Conservation (phyloP, 1,140 invertebrate species). For the Eumeta japonica region DNA sequence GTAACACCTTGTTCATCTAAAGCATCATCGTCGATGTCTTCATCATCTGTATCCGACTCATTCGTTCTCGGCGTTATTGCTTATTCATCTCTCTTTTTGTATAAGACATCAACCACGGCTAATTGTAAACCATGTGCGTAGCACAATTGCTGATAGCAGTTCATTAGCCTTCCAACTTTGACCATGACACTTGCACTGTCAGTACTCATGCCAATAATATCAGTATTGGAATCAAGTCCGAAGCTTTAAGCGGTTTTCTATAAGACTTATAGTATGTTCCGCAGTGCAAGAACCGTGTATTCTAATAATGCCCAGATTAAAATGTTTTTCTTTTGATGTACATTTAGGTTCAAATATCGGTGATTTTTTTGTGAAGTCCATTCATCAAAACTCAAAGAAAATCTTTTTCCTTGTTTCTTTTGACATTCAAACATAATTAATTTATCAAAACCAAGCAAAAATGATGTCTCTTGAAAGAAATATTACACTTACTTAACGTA, state of each 20-base stretch:
- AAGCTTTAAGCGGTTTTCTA: slow-evolving; percentile 3
- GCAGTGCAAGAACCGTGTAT: slow-evolving; percentile 8
- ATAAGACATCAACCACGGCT: slow-evolving; percentile 9
- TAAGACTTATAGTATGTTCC: not conserved
- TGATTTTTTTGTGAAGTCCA: too few species aligned
- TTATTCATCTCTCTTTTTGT: slow-evolving; percentile 7
- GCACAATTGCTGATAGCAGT: slow-evolving; percentile 7
- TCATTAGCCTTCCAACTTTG: slow-evolving; percentile 7
- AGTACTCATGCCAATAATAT: slow-evolving; percentile 6
- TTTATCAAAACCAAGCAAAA: too few species aligned
- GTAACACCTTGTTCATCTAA: not conserved
- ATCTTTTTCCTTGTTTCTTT: too few species aligned
- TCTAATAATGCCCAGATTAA: slow-evolving; percentile 9
- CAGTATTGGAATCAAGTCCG: slow-evolving; percentile 3
- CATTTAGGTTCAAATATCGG: slow-evolving; percentile 11
- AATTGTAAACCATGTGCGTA: slow-evolving; percentile 10
- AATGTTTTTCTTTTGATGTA: slow-evolving; percentile 4
- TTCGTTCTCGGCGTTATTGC: too few species aligned
- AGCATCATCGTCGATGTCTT: not conserved
- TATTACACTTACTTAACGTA: too few species aligned
- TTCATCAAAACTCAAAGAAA: slow-evolving; percentile 9
- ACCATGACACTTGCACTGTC: slow-evolving; percentile 9
- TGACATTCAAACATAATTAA: not conserved
- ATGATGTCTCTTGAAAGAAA: too few species aligned
- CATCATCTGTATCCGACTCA: slow-evolving; percentile 1